Percentiles rank a stretch among this genome's conserved stretches.
Conservation (phyloP, 2,113 vertebrate genomes). For the Melanostigma gelatinosum region DNA sequence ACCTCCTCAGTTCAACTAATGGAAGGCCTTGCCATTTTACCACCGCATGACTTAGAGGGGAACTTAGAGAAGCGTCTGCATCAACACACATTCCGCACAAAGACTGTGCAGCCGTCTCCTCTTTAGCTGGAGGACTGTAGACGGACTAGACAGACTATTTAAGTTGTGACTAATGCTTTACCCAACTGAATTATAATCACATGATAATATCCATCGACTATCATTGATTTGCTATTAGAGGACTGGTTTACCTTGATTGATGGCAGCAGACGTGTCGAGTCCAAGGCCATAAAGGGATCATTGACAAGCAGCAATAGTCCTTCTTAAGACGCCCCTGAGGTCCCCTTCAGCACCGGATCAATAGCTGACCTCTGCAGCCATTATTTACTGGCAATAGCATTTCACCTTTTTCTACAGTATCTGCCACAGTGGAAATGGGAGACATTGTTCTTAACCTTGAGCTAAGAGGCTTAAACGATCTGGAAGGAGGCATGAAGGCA, state of each 20-base stretch:
- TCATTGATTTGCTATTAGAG: conserved; percentile 78
- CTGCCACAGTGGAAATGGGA: conserved; percentile 39
- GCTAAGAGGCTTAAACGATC: conserved; percentile 28
- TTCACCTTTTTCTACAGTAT: conserved; percentile 68
- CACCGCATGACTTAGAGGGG: conserved; percentile 38
- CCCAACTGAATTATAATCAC: conserved; percentile 73
- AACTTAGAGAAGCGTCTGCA: conserved; percentile 26
- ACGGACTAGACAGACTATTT: conserved; percentile 35
- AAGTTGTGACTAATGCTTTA: conserved; percentile 68
- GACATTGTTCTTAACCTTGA: conserved; percentile 60
- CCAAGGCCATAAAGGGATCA: conserved; percentile 78
- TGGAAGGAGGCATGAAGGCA: neutral
- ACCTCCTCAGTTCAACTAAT: conserved; percentile 70
- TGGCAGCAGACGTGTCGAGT: conserved; percentile 62
- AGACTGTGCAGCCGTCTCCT: conserved; percentile 6
- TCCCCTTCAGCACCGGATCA: conserved; percentile 75
- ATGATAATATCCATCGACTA: conserved; percentile 78
- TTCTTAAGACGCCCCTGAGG: conserved; percentile 76
- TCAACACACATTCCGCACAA: conserved; percentile 9
- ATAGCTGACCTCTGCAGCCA: conserved; percentile 76
- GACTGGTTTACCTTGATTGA: conserved; percentile 79
- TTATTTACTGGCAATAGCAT: conserved; percentile 71
- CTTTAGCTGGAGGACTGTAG: neutral
- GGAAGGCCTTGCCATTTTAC: conserved; percentile 65
- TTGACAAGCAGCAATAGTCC: conserved; percentile 78